Base-by-base conservation (phyloP, 2,113 vertebrate species). In the Empidonax alnorum region DNA sequence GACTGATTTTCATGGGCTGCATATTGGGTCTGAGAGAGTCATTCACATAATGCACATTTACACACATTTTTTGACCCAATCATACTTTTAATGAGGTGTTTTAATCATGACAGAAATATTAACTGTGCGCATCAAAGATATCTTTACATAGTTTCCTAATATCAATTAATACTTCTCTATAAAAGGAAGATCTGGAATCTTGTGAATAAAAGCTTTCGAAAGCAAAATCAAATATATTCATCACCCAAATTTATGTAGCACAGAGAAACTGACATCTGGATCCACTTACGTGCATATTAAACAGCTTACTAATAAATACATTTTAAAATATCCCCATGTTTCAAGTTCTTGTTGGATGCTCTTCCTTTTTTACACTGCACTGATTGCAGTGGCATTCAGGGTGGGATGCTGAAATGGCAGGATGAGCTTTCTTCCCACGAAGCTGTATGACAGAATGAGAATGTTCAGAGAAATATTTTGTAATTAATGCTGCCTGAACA, bases 171-270 rank as follows among this genome's bases (percentile, higher is more conserved):
- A 94, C 87, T 96, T 94, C 87, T 39, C 69, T 81, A 80, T 90
- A 94, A 94, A 93, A 82, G 47, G 23, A 91, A 75, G 75, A 90
- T 94, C 59, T 96, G 85, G 82, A 63, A 77, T 91, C 93, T 77
- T 87, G 35, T 93, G 90, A 94, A 94, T 91, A 94, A 90, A 86
- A 93, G 78, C 75, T 93, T 90, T 95, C 78, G 35, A 95, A 90
- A 90, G 84, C 94, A 97, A 77, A 94, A 93, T 95, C 95, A 94
- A 94, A 95, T 91, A 94, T 93, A 96, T 93, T 88, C 93, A 93
- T 95, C 93, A 90, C 87, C 53, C 90, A 90, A 88, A 94, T 96
- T 96, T 93, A 74, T 93, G 88, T 90, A 93, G 50, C 63, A 52
- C 79, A 93, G 87, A 86, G 72, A 94, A 96, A 92, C 46, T 83